Conservation (phyloP, 2,113 vertebrate species). For the Aviceda subcristata region DNA sequence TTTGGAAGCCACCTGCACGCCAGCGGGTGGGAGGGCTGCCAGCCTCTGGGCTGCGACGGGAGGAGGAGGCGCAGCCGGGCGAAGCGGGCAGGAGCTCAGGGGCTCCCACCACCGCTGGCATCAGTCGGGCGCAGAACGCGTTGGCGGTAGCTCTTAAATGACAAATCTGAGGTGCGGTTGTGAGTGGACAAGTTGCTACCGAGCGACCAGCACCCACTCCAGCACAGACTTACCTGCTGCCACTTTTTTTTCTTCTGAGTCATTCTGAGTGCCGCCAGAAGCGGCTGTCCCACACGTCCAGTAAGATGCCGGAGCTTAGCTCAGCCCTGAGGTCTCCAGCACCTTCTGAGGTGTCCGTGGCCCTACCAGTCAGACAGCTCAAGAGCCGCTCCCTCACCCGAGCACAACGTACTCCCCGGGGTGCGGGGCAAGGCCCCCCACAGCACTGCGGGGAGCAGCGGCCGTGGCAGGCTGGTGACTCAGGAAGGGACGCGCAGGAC, state of each 20-base stretch:
- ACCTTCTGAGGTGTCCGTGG: neutral
- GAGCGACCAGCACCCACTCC: neutral
- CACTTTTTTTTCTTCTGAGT: neutral
- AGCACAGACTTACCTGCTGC: neutral
- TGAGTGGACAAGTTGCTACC: neutral
- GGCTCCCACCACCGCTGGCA: neutral
- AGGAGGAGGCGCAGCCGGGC: neutral
- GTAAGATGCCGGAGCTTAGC: neutral
- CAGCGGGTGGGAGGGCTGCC: neutral
- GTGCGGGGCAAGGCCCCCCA: neutral
- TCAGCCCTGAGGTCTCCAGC: neutral
- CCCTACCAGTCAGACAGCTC: fast-evolving
- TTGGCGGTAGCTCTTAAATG: neutral
- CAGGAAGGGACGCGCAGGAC: neutral
- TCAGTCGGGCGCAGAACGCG: neutral
- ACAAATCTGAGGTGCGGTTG: neutral
- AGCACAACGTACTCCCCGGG: fast-evolving
- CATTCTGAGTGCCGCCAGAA: neutral
- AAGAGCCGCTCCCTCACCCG: neutral
- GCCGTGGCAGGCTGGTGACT: neutral
- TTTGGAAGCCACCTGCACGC: neutral
- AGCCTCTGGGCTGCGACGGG: neutral
- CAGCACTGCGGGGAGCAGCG: neutral
- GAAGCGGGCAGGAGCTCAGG: neutral
- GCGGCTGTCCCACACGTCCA: neutral